A percentile compares a stretch with the other conserved stretches of the same genome.
phyloP scores from a whole-genome alignment of 1,140 invertebrate species.

The Cataglyphis hispanica region DNA sequence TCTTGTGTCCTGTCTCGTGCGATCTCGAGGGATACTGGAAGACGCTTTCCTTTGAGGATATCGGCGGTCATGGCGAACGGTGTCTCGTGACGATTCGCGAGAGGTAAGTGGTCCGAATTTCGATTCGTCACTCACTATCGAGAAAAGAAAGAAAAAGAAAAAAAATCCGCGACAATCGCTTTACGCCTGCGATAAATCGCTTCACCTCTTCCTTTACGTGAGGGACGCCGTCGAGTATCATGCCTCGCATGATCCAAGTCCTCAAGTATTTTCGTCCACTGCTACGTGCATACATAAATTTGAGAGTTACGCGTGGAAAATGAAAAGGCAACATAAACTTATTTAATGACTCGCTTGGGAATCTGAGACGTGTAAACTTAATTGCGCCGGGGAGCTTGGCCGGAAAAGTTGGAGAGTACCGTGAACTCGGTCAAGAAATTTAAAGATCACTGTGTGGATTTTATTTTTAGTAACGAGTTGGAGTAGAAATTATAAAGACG shows the following conservation, averaged over 20 bases:
- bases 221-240: neutral
- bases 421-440: constrained; percentile 35
- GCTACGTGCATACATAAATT: neutral
- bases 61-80: constrained; percentile 38
- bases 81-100: constrained; percentile 39
- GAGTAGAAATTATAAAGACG: neutral
- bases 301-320: neutral
- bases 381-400: constrained; percentile 6
- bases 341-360: neutral
- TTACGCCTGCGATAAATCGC: neutral
- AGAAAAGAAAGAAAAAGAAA: neutral
- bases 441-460: neutral
- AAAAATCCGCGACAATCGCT: constrained; percentile 16
- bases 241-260: neutral
- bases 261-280: too few relatives aligned
- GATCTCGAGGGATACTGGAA: constrained; percentile 49
- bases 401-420: constrained; percentile 2
- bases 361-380: constrained; percentile 14
- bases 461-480: constrained; percentile 24
- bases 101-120: constrained; percentile 9
- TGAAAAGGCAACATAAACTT: neutral
- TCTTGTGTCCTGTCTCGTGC: constrained; percentile 48
- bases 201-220: too few relatives aligned
- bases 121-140: neutral
- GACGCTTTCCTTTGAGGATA: constrained; percentile 6